Base-by-base conservation (phyloP, 2,888 invertebrate species). In the Metacarcinus magister region DNA sequence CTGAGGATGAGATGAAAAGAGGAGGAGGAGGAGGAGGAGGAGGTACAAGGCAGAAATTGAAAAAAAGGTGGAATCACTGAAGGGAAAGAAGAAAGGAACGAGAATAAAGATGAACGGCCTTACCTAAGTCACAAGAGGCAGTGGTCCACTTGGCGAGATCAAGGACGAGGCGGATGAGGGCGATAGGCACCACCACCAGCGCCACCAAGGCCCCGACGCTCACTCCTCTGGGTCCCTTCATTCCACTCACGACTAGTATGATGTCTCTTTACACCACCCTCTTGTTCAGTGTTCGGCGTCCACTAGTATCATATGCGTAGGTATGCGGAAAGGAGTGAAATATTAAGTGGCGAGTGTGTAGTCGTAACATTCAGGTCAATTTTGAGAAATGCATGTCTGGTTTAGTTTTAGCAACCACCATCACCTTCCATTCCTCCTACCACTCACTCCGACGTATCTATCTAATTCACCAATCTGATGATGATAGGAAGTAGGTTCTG, bases 151-250 rank as follows among this genome's bases (percentile, higher is more conserved):
- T 28, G 44, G 75, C 3, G 16, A 32, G 93, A n/a, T 19, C 3
- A 4, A 0, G 60, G 23, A 43, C 16, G 32, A 93, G 93, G 82
- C 46, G 44, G 7, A 46, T 82, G n/a, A 67, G n/a, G n/a, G 13
- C 28, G 44, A 90, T 82, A 0, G n/a, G n/a, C 32, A 92, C 0
- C n/a, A 92, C 28, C 44, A 67, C 67, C 46, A 95, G 46, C 44
- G 44, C 92, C 32, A 92, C 32, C 60, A 95, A 19, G 43, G 91
- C 44, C n/a, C 67, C 91, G 0, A 91, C 39, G 39, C 60, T 95
- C 4, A 60, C 48, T 13, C 39, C 28, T 0, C n/a, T 0, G 7
- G n/a, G 46, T 44, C 95, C 44, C 43, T 46, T 19, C 91, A 95
- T 91, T 39, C 19, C 46, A 23, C 28, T 2, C 13, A n/a, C 67